A percentile compares a stretch with the other conserved stretches of the same genome.
Evolutionary conservation across 2,797 vertebrate species (phyloP).

Genomic region (Passerculus sandwichensis): DNA sequence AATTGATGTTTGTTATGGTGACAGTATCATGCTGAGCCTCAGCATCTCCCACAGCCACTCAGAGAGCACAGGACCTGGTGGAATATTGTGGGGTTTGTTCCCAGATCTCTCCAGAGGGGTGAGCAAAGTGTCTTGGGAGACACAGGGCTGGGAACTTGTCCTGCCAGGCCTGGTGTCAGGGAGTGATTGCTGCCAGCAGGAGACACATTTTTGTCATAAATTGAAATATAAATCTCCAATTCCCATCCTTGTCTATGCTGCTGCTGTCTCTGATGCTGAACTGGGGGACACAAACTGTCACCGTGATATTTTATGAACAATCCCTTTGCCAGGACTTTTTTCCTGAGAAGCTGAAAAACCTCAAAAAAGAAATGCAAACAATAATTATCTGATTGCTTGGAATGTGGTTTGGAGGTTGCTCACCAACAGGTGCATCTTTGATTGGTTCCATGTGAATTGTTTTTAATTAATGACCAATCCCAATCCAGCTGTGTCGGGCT

Average conservation of each 20-base stretch:
- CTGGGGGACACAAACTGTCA: too few species aligned
- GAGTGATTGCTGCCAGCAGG: rapidly evolving
- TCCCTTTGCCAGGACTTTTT: too few species aligned
- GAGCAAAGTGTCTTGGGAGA: background rate
- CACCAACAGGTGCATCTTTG: too few species aligned
- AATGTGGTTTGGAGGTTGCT: too few species aligned
- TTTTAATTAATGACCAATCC: too few species aligned
- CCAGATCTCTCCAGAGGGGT: background rate
- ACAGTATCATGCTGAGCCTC: background rate
- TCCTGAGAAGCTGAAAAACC: too few species aligned
- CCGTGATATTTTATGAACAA: too few species aligned
- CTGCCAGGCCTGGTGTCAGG: rapidly evolving
- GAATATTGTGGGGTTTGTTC: background rate
- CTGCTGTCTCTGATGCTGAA: rapidly evolving
- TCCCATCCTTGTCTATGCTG: background rate
- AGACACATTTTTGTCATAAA: background rate
- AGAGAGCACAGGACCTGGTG: rapidly evolving
- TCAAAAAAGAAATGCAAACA: too few species aligned
- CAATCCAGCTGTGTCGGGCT: too few species aligned
- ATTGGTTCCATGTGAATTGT: too few species aligned
- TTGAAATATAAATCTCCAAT: rapidly evolving
- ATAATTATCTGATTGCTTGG: too few species aligned
- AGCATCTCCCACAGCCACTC: background rate
- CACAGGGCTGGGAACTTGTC: rapidly evolving
- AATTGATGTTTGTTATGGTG: background rate